Base-by-base conservation (phyloP, 2,888 invertebrate species). In the Dorcus parallelipipedus region DNA sequence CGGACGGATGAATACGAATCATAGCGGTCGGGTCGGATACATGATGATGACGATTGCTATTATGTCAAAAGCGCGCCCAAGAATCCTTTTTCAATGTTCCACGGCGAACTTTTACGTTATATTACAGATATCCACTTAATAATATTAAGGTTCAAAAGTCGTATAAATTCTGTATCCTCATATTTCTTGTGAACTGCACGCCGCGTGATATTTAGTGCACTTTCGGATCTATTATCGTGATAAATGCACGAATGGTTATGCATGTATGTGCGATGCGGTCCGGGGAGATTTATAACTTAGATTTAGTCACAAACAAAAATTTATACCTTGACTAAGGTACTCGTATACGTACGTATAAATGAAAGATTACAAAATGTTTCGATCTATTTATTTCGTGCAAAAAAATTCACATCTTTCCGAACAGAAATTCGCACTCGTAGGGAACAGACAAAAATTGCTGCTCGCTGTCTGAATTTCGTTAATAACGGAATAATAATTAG, bases 31-130 rank as follows among this genome's bases (percentile, higher is more conserved):
- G 38, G 41, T 69, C 69, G 69, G 70, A 69, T 69, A 71, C 69
- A 71, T 68, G 69, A 70, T 55, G 55, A 55, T 70, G 69, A 71
- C 70, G 69, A 70, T 67, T 67, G 69, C 69, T 71, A 69, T 71
- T 70, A 70, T 66, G 65, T 65, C 65, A 54, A 54, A 56, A 40
- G 52, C 54, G 54, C 55, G 58, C 56, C 54, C 52, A 60, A 58
- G 59, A 66, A 67, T 63, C 66, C 59, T 67, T 66, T 66, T 69
- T 65, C 26, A 61, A 67, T 65, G 60, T 58, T 52, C 52, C 48
- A 48, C 58, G 26, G 26, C 26, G 26, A 33, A 33, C 26, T 33
- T 33, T 33, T 33, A 33, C 26, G 26, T 33, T 33, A 45, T 45
- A 45, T 9, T 45, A 45, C 45, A 45, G 45, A 9, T 45, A 10